These are phyloP conservation scores for Brachirus orientalis DNA, from an alignment of 2,113 vertebrate genomes.

Conservation along the genomic window DNA sequence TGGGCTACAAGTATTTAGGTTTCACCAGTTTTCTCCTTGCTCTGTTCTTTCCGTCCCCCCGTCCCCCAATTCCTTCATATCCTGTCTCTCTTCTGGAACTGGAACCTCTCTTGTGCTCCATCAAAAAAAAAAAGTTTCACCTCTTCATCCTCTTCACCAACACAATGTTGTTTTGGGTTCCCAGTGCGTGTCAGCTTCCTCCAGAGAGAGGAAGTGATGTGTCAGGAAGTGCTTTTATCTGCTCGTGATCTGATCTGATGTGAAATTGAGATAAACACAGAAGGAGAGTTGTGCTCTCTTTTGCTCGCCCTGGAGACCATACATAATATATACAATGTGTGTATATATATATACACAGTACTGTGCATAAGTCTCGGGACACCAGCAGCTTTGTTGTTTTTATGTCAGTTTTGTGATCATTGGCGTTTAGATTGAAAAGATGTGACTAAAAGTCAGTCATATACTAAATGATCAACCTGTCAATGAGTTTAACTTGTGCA, in stretches of 20 bases:
- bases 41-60: background rate
- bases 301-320: constrained; percentile 44
- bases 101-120: background rate
- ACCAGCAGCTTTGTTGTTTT: too few relatives aligned
- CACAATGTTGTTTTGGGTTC: constrained; percentile 54
- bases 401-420: too few relatives aligned
- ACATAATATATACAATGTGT: constrained; percentile 2
- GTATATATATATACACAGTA: background rate
- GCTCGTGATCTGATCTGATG: constrained; percentile 80
- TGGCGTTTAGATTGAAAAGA: too few relatives aligned
- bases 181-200: constrained; percentile 63
- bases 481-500: too few relatives aligned
- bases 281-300: constrained; percentile 44
- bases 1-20: constrained; percentile 36
- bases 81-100: background rate
- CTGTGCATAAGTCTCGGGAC: too few relatives aligned
- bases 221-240: constrained; percentile 77
- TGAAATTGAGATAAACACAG: constrained; percentile 71
- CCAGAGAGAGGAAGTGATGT: constrained; percentile 75
- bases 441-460: too few relatives aligned
- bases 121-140: constrained; percentile 36
- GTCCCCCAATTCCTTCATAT: background rate
- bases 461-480: too few relatives aligned
- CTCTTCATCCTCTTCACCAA: constrained; percentile 32
- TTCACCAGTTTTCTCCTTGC: constrained; percentile 27